Evolutionary conservation across 2,113 vertebrate species (phyloP).

Genomic region (Lagenorhynchus albirostris): DNA sequence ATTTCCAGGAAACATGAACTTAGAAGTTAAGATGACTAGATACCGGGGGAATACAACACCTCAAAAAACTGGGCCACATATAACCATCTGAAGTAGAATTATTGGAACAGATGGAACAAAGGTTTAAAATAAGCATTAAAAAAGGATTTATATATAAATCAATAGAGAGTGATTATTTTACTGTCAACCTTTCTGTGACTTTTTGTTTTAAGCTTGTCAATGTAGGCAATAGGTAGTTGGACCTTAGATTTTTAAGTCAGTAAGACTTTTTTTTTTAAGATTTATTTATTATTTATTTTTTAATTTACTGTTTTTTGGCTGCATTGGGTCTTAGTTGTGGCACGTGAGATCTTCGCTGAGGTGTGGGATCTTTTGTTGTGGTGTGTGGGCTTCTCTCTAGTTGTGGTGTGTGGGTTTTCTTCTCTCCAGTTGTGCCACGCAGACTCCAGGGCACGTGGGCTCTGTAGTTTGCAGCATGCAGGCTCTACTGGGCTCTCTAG

Average conservation of each 20-base stretch:
- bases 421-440: too few species aligned
- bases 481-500: too few species aligned
- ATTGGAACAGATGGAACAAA: background rate
- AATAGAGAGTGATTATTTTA: background rate
- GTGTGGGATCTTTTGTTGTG: too few species aligned
- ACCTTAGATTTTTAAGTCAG: background rate
- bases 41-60: background rate
- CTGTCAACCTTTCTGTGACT: background rate
- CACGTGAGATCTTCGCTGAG: too few species aligned
- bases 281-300: too few species aligned
- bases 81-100: background rate
- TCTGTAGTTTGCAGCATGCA: too few species aligned
- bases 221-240: background rate
- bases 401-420: too few species aligned
- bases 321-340: too few species aligned
- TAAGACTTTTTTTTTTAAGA: too few species aligned
- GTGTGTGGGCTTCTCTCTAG: too few species aligned
- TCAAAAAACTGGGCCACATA: background rate
- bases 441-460: too few species aligned
- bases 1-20: background rate
- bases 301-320: too few species aligned
- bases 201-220: background rate
- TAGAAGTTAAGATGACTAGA: background rate
- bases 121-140: background rate
- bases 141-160: background rate